phyloP scores from a whole-genome alignment of 2,888 invertebrate genomes.

The Schizaphis graminum region DNA sequence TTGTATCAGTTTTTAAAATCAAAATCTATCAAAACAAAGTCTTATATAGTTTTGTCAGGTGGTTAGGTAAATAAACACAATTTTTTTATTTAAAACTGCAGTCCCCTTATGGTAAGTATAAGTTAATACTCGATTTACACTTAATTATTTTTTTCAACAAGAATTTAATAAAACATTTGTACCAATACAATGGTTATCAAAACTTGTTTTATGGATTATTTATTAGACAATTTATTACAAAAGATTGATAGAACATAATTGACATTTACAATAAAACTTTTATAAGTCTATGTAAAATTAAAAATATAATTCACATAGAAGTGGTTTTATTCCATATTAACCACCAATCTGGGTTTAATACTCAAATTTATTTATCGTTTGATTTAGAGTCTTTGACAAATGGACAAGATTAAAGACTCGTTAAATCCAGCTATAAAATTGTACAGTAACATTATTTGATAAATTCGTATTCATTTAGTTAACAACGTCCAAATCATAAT shows the following conservation, averaged over 20 bases:
- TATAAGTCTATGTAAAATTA: background rate
- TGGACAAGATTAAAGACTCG: background rate
- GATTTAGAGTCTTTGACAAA: background rate
- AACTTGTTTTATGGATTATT: background rate
- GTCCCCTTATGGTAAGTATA: background rate
- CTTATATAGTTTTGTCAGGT: background rate
- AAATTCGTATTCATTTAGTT: background rate
- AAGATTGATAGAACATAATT: background rate
- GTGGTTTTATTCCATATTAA: background rate
- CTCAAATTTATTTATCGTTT: background rate
- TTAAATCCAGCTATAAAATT: background rate
- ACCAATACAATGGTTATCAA: background rate
- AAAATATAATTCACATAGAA: background rate
- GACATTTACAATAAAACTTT: background rate
- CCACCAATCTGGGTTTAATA: background rate
- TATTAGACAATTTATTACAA: background rate
- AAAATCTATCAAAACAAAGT: background rate
- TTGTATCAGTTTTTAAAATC: background rate
- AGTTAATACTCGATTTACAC: background rate
- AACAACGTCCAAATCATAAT: background rate
- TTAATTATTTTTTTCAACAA: background rate
- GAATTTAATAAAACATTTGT: background rate
- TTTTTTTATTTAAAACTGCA: background rate
- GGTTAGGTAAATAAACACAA: background rate
- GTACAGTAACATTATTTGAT: background rate